Percentiles rank a stretch among this genome's conserved stretches.
Conservation (phyloP, 1,140 invertebrate species). For the Frieseomelitta varia region DNA sequence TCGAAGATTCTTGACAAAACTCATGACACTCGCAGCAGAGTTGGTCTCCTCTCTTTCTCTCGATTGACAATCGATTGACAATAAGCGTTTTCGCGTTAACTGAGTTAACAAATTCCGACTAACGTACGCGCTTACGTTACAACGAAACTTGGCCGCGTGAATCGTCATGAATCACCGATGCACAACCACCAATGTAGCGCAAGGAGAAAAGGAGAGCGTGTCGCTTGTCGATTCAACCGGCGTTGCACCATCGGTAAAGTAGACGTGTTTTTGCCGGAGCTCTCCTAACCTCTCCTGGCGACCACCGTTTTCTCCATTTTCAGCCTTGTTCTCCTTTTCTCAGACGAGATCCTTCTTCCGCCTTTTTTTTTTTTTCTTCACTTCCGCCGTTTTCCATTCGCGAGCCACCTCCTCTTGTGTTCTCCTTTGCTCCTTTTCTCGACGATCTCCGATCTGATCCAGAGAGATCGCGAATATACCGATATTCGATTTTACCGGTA, state of each 20-base stretch:
- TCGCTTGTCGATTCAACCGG: slow-evolving; percentile 36
- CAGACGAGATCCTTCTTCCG: background rate
- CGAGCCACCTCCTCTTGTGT: too few relatives aligned
- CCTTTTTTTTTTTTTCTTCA: background rate
- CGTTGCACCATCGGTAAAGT: slow-evolving; percentile 43
- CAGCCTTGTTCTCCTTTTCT: slow-evolving; percentile 26
- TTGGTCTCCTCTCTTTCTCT: background rate
- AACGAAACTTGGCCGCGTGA: background rate
- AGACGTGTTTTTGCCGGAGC: slow-evolving; percentile 45
- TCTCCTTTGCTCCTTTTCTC: background rate
- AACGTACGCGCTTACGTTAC: background rate
- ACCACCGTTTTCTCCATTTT: slow-evolving; percentile 16
- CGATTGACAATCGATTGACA: background rate
- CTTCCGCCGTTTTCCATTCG: background rate
- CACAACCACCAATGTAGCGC: background rate
- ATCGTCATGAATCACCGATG: background rate
- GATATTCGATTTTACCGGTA: too few relatives aligned
- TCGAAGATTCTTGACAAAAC: too few relatives aligned
- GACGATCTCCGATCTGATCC: too few relatives aligned
- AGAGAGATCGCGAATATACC: too few relatives aligned
- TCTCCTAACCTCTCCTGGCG: background rate
- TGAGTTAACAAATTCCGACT: background rate
- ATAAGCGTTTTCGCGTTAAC: background rate
- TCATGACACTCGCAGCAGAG: too few relatives aligned
- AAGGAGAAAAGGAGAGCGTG: slow-evolving; percentile 16